A percentile compares a stretch with the other conserved stretches of the same genome.
These are phyloP conservation scores for Tortrix viridana DNA, from an alignment of 2,888 invertebrate species.

Conservation along the genomic window DNA sequence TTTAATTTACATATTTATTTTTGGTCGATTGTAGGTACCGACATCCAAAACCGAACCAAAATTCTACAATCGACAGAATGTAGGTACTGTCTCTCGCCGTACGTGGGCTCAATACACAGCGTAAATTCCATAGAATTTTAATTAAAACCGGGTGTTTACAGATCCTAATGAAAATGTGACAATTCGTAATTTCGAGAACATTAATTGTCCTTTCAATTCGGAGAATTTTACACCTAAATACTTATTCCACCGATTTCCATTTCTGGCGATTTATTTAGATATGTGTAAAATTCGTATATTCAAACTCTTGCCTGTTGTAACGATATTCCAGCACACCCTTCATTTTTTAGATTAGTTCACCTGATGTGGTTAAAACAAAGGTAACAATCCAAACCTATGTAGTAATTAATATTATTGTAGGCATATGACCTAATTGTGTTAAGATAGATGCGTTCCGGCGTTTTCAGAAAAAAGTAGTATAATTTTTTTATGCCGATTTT, in stretches of 20 bases:
- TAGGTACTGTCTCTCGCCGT: conserved; percentile 11
- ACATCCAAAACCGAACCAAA: not conserved
- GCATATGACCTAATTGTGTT: too few relatives aligned
- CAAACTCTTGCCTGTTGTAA: too few relatives aligned
- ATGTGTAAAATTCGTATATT: too few relatives aligned
- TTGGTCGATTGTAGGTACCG: not conserved
- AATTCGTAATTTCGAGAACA: conserved; percentile 31
- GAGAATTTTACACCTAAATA: conserved; percentile 24
- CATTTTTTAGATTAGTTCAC: too few relatives aligned
- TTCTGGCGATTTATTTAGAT: conserved; percentile 18
- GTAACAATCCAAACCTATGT: too few relatives aligned
- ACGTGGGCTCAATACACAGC: conserved; percentile 19
- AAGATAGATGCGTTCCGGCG: too few relatives aligned
- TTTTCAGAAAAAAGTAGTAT: too few relatives aligned
- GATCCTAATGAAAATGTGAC: conserved; percentile 38
- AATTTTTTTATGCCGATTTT: too few relatives aligned
- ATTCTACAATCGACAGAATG: not conserved
- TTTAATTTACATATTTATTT: too few relatives aligned
- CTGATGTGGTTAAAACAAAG: too few relatives aligned
- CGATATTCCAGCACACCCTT: too few relatives aligned
- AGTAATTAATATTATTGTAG: too few relatives aligned
- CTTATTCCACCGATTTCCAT: conserved; percentile 13
- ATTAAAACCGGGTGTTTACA: conserved; percentile 35
- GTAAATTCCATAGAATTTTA: conserved; percentile 36
- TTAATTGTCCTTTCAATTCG: conserved; percentile 37